Conservation (phyloP, 2,888 invertebrate species). For the Caenorhabditis japonica region DNA sequence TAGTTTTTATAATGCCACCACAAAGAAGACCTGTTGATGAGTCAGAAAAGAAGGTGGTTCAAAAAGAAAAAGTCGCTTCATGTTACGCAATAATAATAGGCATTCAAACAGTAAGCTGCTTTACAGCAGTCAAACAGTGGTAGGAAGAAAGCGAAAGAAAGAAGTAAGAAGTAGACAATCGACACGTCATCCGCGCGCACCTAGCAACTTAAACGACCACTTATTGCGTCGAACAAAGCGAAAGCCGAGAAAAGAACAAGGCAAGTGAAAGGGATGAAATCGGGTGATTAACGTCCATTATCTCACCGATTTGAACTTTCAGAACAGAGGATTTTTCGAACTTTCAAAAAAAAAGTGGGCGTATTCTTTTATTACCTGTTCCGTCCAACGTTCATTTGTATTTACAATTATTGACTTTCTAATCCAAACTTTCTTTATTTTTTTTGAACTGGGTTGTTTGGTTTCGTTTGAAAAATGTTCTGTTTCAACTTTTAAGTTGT, state of each 20-base stretch:
- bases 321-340: constrained; percentile 35
- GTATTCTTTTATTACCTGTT: neutral
- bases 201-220: constrained; percentile 43
- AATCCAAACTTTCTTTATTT: too few species aligned
- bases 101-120: constrained; percentile 53
- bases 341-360: constrained; percentile 5
- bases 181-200: constrained; percentile 36
- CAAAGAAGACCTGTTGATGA: constrained; percentile 54
- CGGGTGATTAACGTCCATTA: constrained; percentile 15
- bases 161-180: constrained; percentile 49
- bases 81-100: constrained; percentile 51
- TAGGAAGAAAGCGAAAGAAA: constrained; percentile 45
- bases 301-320: constrained; percentile 17
- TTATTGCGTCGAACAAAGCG: constrained; percentile 42
- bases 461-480: too few species aligned
- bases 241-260: neutral
- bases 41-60: constrained; percentile 28
- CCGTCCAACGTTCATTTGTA: neutral
- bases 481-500: too few species aligned
- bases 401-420: neutral
- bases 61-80: constrained; percentile 23
- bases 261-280: constrained; percentile 5
- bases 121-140: constrained; percentile 34
- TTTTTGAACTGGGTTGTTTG: too few species aligned
- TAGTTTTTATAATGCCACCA: constrained; percentile 48